A percentile compares a stretch with the other conserved stretches of the same genome.
phyloP scores from a whole-genome alignment of 2,888 invertebrate species.

The Tenthredo distinguenda region DNA sequence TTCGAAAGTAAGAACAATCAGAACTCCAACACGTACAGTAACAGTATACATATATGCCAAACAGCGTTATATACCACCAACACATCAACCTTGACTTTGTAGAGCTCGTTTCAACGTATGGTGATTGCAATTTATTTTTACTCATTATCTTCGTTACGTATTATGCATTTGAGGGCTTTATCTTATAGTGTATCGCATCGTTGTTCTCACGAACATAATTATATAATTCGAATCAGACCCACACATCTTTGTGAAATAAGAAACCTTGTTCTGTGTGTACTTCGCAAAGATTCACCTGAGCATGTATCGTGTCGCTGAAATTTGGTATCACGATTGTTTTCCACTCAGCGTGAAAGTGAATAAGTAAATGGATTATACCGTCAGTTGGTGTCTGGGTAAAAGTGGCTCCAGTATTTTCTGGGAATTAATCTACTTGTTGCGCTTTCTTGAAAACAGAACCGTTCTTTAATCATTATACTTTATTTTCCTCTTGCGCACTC shows the following conservation, averaged over 20 bases:
- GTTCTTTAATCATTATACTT: background rate
- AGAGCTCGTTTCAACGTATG: background rate
- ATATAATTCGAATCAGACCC: background rate
- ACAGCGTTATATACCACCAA: background rate
- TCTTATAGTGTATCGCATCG: background rate
- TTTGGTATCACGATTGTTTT: background rate
- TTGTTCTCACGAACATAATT: background rate
- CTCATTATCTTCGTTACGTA: conserved; percentile 12
- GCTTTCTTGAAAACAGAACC: background rate
- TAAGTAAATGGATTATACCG: background rate
- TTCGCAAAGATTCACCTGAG: background rate
- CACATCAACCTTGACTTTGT: conserved; percentile 20
- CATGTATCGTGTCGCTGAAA: background rate
- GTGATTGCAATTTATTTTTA: background rate
- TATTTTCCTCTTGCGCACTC: background rate
- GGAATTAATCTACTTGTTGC: background rate
- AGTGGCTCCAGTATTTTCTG: background rate
- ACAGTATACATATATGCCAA: background rate
- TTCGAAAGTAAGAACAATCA: conserved; percentile 36
- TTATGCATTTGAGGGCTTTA: background rate
- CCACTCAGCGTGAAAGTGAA: background rate
- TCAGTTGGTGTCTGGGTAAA: background rate
- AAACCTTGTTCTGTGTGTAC: background rate
- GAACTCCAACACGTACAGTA: conserved; percentile 3
- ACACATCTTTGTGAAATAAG: background rate